Conservation (phyloP, 2,113 vertebrate genomes). For the Rhinopomastus cyanomelas region DNA sequence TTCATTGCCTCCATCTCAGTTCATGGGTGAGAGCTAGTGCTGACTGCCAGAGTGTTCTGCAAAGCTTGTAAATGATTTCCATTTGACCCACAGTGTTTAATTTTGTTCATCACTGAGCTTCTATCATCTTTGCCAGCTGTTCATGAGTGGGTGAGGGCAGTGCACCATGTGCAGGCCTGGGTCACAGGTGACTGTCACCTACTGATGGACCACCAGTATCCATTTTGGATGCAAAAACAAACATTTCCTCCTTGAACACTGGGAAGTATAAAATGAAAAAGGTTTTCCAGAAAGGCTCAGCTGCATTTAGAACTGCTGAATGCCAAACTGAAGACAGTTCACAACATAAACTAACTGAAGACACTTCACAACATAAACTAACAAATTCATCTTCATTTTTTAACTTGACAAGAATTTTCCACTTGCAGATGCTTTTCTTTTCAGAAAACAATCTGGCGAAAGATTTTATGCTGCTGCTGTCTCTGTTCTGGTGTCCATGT, state of each 20-base stretch:
- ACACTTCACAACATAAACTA: neutral
- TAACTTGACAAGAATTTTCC: neutral
- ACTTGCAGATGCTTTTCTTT: neutral
- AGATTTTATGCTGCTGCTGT: neutral
- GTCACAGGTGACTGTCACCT: neutral
- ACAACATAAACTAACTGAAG: neutral
- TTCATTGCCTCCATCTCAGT: constrained; percentile 44
- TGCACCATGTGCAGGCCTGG: neutral
- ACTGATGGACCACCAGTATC: neutral
- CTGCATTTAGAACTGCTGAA: no score
- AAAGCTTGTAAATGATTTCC: constrained; percentile 61
- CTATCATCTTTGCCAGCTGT: constrained; percentile 9
- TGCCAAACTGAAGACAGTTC: no score
- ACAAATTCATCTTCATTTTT: neutral
- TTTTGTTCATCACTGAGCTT: constrained; percentile 6
- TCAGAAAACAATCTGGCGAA: neutral
- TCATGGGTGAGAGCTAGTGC: constrained; percentile 26
- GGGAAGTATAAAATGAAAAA: neutral
- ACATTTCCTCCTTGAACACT: neutral
- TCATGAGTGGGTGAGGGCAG: neutral
- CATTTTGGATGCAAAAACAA: neutral
- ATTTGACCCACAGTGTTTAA: constrained; percentile 53
- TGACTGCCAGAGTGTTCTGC: constrained; percentile 33
- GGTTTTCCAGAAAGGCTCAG: neutral
- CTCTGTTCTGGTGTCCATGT: neutral